A percentile compares a stretch with the other conserved stretches of the same genome.
Conservation (phyloP, 1,140 invertebrate species). For the Wasmannia auropunctata region DNA sequence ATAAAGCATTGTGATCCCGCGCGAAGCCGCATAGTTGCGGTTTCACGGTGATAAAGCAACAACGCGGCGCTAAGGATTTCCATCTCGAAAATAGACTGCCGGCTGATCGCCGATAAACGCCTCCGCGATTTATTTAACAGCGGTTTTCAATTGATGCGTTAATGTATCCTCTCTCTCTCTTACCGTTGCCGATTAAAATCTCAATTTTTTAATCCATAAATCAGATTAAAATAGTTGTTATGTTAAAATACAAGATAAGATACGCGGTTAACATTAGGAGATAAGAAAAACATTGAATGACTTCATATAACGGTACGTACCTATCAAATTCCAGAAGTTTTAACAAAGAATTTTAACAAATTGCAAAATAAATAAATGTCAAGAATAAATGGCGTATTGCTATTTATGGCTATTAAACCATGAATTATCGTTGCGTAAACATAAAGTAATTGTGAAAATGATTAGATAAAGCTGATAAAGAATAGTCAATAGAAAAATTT, state of each 20-base stretch:
- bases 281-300: not conserved
- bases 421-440: not conserved
- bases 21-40: constrained; percentile 53
- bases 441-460: not conserved
- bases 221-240: not conserved
- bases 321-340: not conserved
- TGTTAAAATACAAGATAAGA: not conserved
- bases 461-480: not conserved
- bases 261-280: not conserved
- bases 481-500: not conserved
- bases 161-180: not conserved
- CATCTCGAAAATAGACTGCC: constrained; percentile 49
- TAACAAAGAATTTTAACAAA: not conserved
- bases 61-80: constrained; percentile 52
- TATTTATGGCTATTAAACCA: no score
- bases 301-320: not conserved
- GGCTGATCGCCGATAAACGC: constrained; percentile 35
- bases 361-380: not conserved
- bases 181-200: not conserved
- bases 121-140: constrained; percentile 51
- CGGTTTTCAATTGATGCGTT: constrained; percentile 1
- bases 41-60: constrained; percentile 57
- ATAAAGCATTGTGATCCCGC: constrained; percentile 61
- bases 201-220: not conserved
- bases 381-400: no score